A percentile compares a stretch with the other conserved stretches of the same genome.
phyloP scores from a whole-genome alignment of 2,888 invertebrate species.

The Spodoptera exigua region DNA sequence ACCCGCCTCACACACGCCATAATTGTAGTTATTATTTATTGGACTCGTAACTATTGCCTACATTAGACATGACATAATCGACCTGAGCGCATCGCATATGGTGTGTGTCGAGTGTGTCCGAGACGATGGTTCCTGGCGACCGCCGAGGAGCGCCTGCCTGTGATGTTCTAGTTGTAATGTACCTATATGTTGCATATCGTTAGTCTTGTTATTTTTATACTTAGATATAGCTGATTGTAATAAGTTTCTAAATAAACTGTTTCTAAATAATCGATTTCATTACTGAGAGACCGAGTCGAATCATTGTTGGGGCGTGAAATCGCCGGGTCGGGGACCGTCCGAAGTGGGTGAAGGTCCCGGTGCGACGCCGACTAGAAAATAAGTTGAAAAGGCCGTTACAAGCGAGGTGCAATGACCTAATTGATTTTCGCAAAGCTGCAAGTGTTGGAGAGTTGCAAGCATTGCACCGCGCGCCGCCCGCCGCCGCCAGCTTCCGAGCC shows the following conservation, averaged over 20 bases:
- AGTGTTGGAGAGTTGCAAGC: slow-evolving; percentile 35
- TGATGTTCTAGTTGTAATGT: slow-evolving; percentile 75
- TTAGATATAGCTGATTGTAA: slow-evolving; percentile 74
- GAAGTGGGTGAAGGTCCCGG: slow-evolving; percentile 82
- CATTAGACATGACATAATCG: slow-evolving; percentile 32
- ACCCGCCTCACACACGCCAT: slow-evolving; percentile 75
- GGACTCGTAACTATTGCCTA: slow-evolving; percentile 43
- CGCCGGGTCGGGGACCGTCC: slow-evolving; percentile 72
- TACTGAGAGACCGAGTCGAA: slow-evolving; percentile 71
- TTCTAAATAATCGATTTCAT: slow-evolving; percentile 83
- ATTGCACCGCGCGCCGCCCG: slow-evolving; percentile 13
- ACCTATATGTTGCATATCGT: slow-evolving; percentile 59
- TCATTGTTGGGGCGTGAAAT: slow-evolving; percentile 77
- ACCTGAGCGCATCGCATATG: neutral
- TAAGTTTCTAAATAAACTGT: slow-evolving; percentile 87
- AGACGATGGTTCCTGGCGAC: slow-evolving; percentile 19
- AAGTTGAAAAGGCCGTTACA: slow-evolving; percentile 63
- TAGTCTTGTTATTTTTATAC: slow-evolving; percentile 83
- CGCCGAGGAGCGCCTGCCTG: slow-evolving; percentile 59
- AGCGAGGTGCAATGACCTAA: slow-evolving; percentile 72
- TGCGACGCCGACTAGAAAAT: slow-evolving; percentile 72
- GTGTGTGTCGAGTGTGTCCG: slow-evolving; percentile 1
- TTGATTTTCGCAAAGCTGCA: slow-evolving; percentile 58
- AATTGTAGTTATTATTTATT: slow-evolving; percentile 80
- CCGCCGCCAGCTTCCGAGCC: neutral